Evolutionary conservation across 2,888 invertebrate genomes (phyloP).

Genomic region (Parochlus steinenii): DNA sequence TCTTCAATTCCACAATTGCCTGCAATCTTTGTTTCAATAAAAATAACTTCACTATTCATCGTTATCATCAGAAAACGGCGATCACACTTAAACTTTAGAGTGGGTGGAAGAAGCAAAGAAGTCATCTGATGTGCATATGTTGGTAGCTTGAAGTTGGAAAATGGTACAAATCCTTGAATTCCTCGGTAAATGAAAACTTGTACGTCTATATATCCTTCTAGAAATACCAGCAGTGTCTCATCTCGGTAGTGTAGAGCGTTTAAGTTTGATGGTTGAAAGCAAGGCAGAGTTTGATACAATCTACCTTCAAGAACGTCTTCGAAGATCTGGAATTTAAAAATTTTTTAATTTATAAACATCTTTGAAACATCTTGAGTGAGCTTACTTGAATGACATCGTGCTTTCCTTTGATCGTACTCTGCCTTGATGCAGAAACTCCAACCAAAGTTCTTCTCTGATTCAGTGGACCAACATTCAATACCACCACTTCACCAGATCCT

Average conservation of each 20-base stretch:
- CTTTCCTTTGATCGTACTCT: conserved; percentile 22
- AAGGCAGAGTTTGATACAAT: conserved; percentile 34
- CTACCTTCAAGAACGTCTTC: conserved; percentile 29
- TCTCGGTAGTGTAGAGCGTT: conserved; percentile 25
- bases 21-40: conserved; percentile 2
- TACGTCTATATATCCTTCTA: conserved; percentile 25
- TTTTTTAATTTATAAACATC: background rate
- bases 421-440: conserved; percentile 26
- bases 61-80: conserved; percentile 3
- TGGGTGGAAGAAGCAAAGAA: conserved; percentile 5
- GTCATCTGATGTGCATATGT: conserved; percentile 4
- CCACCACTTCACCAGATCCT: conserved; percentile 22
- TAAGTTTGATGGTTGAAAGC: conserved; percentile 33
- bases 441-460: conserved; percentile 22
- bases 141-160: conserved; percentile 18
- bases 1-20: conserved; percentile 10
- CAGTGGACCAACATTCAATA: conserved; percentile 23
- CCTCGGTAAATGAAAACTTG: conserved; percentile 22
- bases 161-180: conserved; percentile 25
- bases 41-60: conserved; percentile 4
- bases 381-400: conserved; percentile 28
- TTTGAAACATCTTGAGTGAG: background rate
- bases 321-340: conserved; percentile 26
- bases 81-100: conserved; percentile 6
- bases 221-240: conserved; percentile 34